phyloP scores from a whole-genome alignment of 2,888 invertebrate species.

The Caenorhabditis sp. region DNA sequence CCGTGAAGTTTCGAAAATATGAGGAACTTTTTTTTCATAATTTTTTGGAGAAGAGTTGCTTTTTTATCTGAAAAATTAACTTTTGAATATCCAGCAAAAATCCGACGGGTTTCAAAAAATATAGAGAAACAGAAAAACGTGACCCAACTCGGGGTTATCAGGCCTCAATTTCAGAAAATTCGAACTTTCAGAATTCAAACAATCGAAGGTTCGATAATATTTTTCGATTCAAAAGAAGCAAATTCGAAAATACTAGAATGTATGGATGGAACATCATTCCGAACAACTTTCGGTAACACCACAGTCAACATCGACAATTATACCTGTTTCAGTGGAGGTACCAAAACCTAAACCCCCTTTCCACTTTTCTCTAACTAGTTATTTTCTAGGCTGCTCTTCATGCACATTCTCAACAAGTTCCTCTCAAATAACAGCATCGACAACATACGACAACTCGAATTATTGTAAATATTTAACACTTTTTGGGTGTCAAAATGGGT shows the following conservation, averaged over 20 bases:
- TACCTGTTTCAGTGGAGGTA: constrained; percentile 23
- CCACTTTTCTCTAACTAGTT: background rate
- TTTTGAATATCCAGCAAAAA: too few species aligned
- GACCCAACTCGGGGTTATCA: too few species aligned
- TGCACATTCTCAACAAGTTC: constrained; percentile 7
- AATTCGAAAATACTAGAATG: constrained; percentile 5
- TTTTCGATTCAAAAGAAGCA: constrained; percentile 11
- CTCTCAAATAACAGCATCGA: constrained; percentile 9
- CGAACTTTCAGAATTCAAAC: constrained; percentile 13
- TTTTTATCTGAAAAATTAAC: too few species aligned
- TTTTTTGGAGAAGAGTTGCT: too few species aligned
- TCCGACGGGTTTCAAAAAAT: background rate
- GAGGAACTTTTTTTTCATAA: too few species aligned
- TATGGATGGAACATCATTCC: constrained; percentile 7
- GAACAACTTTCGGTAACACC: constrained; percentile 4
- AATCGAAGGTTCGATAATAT: background rate
- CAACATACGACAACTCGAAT: constrained; percentile 4
- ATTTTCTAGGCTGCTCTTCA: constrained; percentile 12
- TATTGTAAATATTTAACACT: constrained; percentile 16
- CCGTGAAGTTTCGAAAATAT: too few species aligned
- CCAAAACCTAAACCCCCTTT: background rate
- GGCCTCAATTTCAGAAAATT: too few species aligned
- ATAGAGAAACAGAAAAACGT: too few species aligned
- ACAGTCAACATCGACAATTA: constrained; percentile 7
- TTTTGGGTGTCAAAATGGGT: constrained; percentile 6